A percentile compares a stretch with the other conserved stretches of the same genome.
Conservation (phyloP, 1,140 invertebrate genomes). For the Panagrolaimus sp. region DNA sequence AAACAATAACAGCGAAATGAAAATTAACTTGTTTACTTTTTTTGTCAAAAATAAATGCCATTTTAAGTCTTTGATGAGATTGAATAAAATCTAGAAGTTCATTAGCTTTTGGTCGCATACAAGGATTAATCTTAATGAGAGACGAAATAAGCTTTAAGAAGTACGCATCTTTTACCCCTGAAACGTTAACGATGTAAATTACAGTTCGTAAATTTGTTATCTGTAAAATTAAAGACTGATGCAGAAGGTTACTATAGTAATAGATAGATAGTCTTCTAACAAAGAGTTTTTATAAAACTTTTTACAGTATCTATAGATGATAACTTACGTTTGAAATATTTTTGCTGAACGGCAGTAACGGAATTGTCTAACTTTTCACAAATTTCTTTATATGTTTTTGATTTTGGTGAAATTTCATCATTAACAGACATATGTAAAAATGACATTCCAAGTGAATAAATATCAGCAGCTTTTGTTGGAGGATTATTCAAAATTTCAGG, state of each 20-base stretch:
- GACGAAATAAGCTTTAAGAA: not conserved
- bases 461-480: slow-evolving; percentile 64
- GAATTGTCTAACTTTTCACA: too few relatives aligned
- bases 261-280: too few relatives aligned
- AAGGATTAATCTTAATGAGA: not conserved
- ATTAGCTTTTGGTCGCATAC: not conserved
- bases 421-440: slow-evolving; percentile 66
- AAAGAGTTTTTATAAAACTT: too few relatives aligned
- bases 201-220: too few relatives aligned
- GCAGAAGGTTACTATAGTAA: too few relatives aligned
- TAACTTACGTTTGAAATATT: not conserved
- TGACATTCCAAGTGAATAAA: slow-evolving; percentile 69
- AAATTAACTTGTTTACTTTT: too few relatives aligned
- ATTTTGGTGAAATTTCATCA: not conserved
- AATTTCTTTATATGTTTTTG: too few relatives aligned
- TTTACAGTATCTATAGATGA: too few relatives aligned
- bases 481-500: slow-evolving; percentile 68
- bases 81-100: not conserved
- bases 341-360: not conserved
- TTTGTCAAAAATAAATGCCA: too few relatives aligned
- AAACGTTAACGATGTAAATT: not conserved
- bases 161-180: not conserved
- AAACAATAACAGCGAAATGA: too few relatives aligned
- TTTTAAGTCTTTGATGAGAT: too few relatives aligned
- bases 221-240: too few relatives aligned